Base-by-base conservation (phyloP, 2,888 invertebrate genomes). In the Rhyacophila evoluta region DNA sequence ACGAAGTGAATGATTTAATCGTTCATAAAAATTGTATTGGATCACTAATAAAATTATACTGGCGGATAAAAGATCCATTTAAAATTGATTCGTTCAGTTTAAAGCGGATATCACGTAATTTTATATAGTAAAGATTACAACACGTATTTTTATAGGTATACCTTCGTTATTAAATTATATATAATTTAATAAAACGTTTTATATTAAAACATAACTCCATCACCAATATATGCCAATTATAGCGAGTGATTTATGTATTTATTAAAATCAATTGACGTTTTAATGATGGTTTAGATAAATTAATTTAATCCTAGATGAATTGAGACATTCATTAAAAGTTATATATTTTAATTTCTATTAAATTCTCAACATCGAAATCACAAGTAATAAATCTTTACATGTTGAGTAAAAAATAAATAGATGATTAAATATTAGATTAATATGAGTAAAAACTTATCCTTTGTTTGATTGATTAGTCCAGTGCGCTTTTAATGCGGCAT, bases 1-100 rank as follows among this genome's bases (percentile, higher is more conserved):
- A 19, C 55, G 6, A 0, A 19, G 19, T 55, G 19, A 55, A 19
- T 55, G 55, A 55, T 55, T 55, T 55, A 55, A 8, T 10, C 55
- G 55, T 19, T 25, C 55, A 55, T 55, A 55, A 55, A 55, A 19
- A 55, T 55, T 19, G 55, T 55, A 55, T 55, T 19, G 55, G 55
- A 55, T 55, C 19, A 55, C 55, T 55, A 25, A 25, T 55, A 55
- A 55, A 55, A 55, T 19, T 55, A 19, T 19, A 10, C 55, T 25
- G 55, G 1, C 55, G 10, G 55, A 55, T 55, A 55, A 55, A 55
- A 15, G 55, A 55, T 55, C 55, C 25, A 25, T n/a, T 55, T 55
- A 55, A 55, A 25, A 19, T 55, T 25, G 19, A 55, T 55, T 39
- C 39, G 15, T 39, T 39, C 39, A 39, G 15, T 12, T 39, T 55